Percentiles rank a stretch among this genome's conserved stretches.
Evolutionary conservation across 1,140 invertebrate species (phyloP).

Genomic region (Leptopilina boulardi): DNA sequence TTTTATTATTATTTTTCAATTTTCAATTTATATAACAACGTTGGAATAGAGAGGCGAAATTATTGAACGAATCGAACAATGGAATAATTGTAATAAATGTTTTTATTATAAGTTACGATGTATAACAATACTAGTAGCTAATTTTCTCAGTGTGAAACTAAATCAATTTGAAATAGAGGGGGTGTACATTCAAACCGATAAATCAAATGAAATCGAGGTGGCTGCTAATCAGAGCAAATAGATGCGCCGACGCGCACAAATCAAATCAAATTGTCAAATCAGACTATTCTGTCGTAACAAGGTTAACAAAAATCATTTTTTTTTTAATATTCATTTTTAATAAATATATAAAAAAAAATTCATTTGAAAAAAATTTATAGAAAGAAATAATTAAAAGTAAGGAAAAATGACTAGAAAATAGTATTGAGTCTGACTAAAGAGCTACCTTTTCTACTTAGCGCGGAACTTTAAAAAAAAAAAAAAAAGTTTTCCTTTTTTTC

Average conservation of each 20-base stretch:
- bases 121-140: slow-evolving; percentile 30
- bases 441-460: neutral
- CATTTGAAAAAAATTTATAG: no score
- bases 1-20: slow-evolving; percentile 14
- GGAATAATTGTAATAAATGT: slow-evolving; percentile 19
- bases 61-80: slow-evolving; percentile 17
- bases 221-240: slow-evolving; percentile 32
- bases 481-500: no score
- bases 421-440: neutral
- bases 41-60: slow-evolving; percentile 2
- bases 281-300: slow-evolving; percentile 16
- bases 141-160: slow-evolving; percentile 30
- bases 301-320: slow-evolving; percentile 18
- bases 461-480: no score
- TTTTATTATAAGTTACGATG: slow-evolving; percentile 16
- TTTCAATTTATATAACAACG: no score
- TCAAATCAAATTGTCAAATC: slow-evolving; percentile 28
- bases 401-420: neutral
- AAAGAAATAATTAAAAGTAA: neutral
- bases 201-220: slow-evolving; percentile 33
- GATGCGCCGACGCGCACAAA: slow-evolving; percentile 24
- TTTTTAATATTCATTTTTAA: no score
- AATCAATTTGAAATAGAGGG: slow-evolving; percentile 29
- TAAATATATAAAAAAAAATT: neutral
- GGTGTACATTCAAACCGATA: slow-evolving; percentile 24